Percentiles rank a stretch among this genome's conserved stretches.
Evolutionary conservation across 2,888 invertebrate species (phyloP).

Genomic region (Eupithecia centaureata): DNA sequence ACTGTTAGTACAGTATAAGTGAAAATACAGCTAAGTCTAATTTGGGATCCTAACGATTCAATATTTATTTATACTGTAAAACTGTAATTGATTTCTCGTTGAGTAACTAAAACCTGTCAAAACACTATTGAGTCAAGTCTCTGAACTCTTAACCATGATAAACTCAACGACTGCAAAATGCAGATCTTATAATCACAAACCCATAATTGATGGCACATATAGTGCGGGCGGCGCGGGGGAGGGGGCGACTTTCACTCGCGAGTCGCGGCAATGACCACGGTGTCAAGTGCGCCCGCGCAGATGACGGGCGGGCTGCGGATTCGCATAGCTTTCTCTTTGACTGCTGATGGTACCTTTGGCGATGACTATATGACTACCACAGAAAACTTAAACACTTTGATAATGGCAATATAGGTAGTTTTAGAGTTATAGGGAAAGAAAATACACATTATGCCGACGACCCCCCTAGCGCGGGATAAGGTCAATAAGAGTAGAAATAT

Average conservation of each 20-base stretch:
- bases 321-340: constrained; percentile 12
- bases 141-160: too few relatives aligned
- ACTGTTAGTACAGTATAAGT: too few relatives aligned
- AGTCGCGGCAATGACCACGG: constrained; percentile 71
- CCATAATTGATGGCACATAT: constrained; percentile 53
- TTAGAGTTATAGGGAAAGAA: too few relatives aligned
- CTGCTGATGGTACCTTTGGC: neutral
- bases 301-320: constrained; percentile 9
- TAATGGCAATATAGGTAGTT: too few relatives aligned
- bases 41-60: too few relatives aligned
- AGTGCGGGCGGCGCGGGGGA: constrained; percentile 27
- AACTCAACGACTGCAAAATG: neutral
- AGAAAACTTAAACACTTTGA: neutral
- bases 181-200: constrained; percentile 22
- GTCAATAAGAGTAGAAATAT: too few relatives aligned
- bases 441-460: too few relatives aligned
- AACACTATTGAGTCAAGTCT: neutral
- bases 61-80: too few relatives aligned
- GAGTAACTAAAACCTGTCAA: neutral
- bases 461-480: too few relatives aligned
- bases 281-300: constrained; percentile 62
- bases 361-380: neutral
- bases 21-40: too few relatives aligned
- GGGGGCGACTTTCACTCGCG: constrained; percentile 70
- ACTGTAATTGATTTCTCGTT: too few relatives aligned